A percentile compares a stretch with the other conserved stretches of the same genome.
Evolutionary conservation across 2,888 invertebrate species (phyloP).

Genomic region (Rambutsinella grinnellia): DNA sequence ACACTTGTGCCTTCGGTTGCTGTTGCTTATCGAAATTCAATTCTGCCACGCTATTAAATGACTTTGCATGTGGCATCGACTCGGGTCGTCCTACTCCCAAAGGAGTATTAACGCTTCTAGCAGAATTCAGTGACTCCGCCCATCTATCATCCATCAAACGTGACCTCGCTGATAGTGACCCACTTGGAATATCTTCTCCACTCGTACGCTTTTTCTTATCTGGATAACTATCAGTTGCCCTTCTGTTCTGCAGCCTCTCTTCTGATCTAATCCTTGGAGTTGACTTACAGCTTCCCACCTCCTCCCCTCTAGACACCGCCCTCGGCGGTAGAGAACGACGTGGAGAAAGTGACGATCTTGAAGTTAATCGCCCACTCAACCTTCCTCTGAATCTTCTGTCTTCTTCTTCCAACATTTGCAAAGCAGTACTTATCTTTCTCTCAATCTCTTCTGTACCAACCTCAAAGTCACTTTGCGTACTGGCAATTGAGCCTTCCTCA

Average conservation of each 20-base stretch:
- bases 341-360: constrained; percentile 18
- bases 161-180: constrained; percentile 32
- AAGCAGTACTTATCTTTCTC: constrained; percentile 33
- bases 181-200: not conserved
- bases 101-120: constrained; percentile 27
- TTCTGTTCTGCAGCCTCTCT: not conserved
- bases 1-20: not conserved
- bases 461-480: constrained; percentile 18
- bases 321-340: constrained; percentile 18
- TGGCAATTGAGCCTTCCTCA: not conserved
- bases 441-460: constrained; percentile 32
- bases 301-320: constrained; percentile 5
- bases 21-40: not conserved
- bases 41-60: too few relatives aligned
- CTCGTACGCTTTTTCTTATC: not conserved
- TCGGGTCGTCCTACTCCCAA: not conserved
- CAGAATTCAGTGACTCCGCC: constrained; percentile 26
- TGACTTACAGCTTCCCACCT: constrained; percentile 13
- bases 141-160: constrained; percentile 21
- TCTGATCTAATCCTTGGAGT: constrained; percentile 23
- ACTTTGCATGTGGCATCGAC: not conserved
- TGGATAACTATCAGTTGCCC: not conserved
- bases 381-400: constrained; percentile 11
- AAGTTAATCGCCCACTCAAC: not conserved
- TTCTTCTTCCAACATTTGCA: constrained; percentile 37